A percentile compares a stretch with the other conserved stretches of the same genome.
Evolutionary conservation across 2,888 invertebrate genomes (phyloP).

Genomic region (Drosophila prolongata): DNA sequence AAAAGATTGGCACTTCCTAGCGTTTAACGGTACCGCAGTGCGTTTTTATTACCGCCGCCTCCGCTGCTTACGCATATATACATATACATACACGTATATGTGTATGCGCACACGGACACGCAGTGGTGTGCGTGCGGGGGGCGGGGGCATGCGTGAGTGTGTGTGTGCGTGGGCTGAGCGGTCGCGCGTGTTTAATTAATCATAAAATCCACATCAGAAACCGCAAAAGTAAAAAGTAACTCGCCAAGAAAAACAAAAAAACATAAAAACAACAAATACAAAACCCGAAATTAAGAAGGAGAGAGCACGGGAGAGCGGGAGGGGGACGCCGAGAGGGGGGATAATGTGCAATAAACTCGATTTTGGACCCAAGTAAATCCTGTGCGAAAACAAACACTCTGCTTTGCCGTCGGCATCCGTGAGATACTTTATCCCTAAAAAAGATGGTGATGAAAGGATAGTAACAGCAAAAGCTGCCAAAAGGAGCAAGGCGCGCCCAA

Average conservation of each 20-base stretch:
- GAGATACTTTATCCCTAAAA: constrained; percentile 17
- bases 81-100: constrained; percentile 25
- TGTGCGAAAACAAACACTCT: constrained; percentile 6
- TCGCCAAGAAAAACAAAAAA: constrained; percentile 19
- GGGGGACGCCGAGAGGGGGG: not conserved
- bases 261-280: not conserved
- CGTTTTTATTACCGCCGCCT: constrained; percentile 42
- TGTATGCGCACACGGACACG: constrained; percentile 17
- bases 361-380: constrained; percentile 3
- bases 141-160: constrained; percentile 37
- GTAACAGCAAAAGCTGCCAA: not conserved
- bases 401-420: constrained; percentile 39
- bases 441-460: constrained; percentile 26
- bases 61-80: constrained; percentile 26
- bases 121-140: constrained; percentile 31
- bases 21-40: constrained; percentile 32
- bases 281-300: not conserved
- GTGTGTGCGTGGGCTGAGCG: constrained; percentile 34
- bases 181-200: constrained; percentile 77
- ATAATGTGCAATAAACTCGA: constrained; percentile 41
- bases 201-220: constrained; percentile 63
- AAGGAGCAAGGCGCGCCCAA: constrained; percentile 11
- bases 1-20: constrained; percentile 8
- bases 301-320: not conserved
- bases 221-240: constrained; percentile 33